phyloP scores from a whole-genome alignment of 2,797 vertebrate genomes.

The Pangasius djambal region DNA sequence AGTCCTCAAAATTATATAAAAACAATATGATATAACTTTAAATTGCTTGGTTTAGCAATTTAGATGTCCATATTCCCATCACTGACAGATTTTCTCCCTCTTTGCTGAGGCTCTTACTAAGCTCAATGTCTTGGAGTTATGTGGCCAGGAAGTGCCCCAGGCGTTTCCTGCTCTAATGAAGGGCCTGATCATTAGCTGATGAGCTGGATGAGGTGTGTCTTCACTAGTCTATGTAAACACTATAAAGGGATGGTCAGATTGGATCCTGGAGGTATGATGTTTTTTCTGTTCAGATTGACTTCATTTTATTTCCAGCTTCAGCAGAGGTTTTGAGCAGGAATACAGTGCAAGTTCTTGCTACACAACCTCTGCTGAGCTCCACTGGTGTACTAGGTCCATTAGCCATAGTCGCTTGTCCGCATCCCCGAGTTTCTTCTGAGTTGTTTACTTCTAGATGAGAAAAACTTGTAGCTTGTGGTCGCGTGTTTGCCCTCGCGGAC shows the following conservation, averaged over 20 bases:
- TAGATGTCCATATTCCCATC: not conserved
- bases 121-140: not conserved
- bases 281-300: not conserved
- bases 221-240: not conserved
- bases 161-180: not conserved
- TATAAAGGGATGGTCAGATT: not conserved
- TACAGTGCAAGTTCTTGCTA: not conserved
- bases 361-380: too few relatives aligned
- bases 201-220: not conserved
- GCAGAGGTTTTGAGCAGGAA: not conserved
- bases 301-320: not conserved
- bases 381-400: not conserved
- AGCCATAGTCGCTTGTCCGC: not conserved
- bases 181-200: not conserved
- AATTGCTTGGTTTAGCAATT: not conserved
- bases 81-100: not conserved
- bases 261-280: not conserved
- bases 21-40: not conserved
- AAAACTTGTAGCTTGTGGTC: not conserved
- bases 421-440: not conserved
- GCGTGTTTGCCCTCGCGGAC: slow-evolving; percentile 6
- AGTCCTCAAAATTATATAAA: not conserved
- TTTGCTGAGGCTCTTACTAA: not conserved
- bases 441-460: not conserved
- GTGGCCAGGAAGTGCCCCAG: not conserved